A percentile compares a stretch with the other conserved stretches of the same genome.
Evolutionary conservation across 2,797 vertebrate species (phyloP).

Genomic region (Phaenicophaeus curvirostris): DNA sequence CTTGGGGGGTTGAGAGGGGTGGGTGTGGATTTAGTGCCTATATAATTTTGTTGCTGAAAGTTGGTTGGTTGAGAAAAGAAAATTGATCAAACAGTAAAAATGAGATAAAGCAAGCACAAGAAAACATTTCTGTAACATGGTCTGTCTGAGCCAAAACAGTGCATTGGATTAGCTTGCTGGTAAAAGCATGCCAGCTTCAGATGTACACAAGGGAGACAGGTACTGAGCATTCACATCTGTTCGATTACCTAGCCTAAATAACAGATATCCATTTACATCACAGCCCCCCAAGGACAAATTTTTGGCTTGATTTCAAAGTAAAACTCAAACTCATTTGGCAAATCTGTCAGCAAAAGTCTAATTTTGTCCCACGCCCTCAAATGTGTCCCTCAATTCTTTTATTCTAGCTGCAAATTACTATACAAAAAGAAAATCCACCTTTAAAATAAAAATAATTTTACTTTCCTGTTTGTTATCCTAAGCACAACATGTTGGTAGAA

Average conservation of each 20-base stretch:
- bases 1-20: too few species aligned
- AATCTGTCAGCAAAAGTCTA: not conserved
- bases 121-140: not conserved
- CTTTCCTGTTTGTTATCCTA: not conserved
- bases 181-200: not conserved
- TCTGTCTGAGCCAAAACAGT: not conserved
- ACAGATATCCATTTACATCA: not conserved
- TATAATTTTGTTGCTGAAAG: not conserved
- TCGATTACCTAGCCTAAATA: not conserved
- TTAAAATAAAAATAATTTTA: not conserved
- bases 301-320: not conserved
- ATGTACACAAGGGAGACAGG: not conserved
- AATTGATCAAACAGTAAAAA: not conserved
- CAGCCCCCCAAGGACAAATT: not conserved
- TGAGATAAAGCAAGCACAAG: accelerated
- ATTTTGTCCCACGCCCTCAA: not conserved
- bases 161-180: not conserved
- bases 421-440: not conserved
- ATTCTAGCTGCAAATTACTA: not conserved
- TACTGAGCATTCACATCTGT: not conserved
- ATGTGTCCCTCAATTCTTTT: not conserved
- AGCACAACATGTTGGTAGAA: not conserved
- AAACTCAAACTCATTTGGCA: not conserved
- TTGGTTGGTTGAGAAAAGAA: not conserved
- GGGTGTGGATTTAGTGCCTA: not conserved